Evolutionary conservation across 2,113 vertebrate species (phyloP), one percentile per base, ranked within the genome.

Genomic region (Psephotus haematonotus): DNA sequence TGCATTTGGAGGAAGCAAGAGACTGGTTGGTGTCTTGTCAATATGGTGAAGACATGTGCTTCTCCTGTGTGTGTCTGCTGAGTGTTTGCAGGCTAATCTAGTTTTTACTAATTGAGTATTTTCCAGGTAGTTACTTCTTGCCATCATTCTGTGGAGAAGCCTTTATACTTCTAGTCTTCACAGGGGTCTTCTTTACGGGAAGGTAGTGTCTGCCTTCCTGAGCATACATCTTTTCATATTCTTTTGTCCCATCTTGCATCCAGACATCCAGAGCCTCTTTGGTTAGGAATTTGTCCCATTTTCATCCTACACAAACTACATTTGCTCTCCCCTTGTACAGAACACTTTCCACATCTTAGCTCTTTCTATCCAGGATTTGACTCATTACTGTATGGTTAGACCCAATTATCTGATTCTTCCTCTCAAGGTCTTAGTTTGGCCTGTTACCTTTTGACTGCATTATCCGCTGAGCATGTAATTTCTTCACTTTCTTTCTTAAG

Each of bases 101-200:
- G 35, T 64, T 50, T 83, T 47, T n/a, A 53, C 27, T 41, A 59
- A 17, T 35, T 14, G 35, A 68, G 4, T 67, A n/a, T 71, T 92
- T 95, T 78, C 47, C 37, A 81, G 31, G 60, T 49, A 62, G 35
- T 44, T 75, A 14, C 20, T 82, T 86, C 59, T 57, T 3, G 5
- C 11, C 8, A 2, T 67, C 0, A 0, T 53, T 84, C 33, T 2
- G 0, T 16, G 52, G 59, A 81, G 29, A 60, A 69, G 13, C 6
- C 13, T 88, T 85, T 75, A 11, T 50, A 20, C 9, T 91, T 27
- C 46, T 37, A 37, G 0, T 87, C 92, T 50, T 70, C 18, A 5
- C n/a, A 72, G 49, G 7, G 16, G 7, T 50, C 25, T 75, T 70
- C 23, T 11, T 64, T 63, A 24, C 10, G 60, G 53, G 39, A 70